Evolutionary conservation across 2,113 vertebrate genomes (phyloP).

Genomic region (Etheostoma cragini): DNA sequence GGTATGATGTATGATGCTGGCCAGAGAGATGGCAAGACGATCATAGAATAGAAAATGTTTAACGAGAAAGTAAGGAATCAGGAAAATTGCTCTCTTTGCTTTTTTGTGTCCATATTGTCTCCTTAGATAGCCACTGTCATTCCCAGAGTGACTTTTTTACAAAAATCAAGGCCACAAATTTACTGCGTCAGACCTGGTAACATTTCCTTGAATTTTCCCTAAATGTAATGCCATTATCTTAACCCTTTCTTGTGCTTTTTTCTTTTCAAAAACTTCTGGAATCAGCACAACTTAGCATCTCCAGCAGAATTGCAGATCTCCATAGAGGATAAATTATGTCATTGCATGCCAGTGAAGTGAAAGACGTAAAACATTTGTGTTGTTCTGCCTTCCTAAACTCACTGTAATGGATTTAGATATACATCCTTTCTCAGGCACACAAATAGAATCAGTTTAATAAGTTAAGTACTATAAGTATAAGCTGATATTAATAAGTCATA

Average conservation of each 20-base stretch:
- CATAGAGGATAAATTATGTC: neutral
- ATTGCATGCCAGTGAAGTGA: neutral
- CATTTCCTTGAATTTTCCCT: neutral
- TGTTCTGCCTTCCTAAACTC: neutral
- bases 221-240: neutral
- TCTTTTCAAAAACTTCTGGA: neutral
- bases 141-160: neutral
- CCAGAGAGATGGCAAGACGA: conserved; percentile 35
- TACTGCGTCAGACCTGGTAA: neutral
- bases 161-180: neutral
- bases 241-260: neutral
- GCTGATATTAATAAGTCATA: neutral
- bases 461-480: neutral
- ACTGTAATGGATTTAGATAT: neutral
- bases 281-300: neutral
- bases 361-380: too few species aligned
- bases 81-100: conserved; percentile 31
- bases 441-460: neutral
- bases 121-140: conserved; percentile 1
- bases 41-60: conserved; percentile 52
- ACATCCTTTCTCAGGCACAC: neutral
- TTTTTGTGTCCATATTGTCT: conserved; percentile 9
- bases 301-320: neutral
- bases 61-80: conserved; percentile 26
- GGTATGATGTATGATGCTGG: conserved; percentile 53